Evolutionary conservation across 92 coral and sea anemone genomes (phyloP).

Genomic region (Epizoanthus stellaris): DNA sequence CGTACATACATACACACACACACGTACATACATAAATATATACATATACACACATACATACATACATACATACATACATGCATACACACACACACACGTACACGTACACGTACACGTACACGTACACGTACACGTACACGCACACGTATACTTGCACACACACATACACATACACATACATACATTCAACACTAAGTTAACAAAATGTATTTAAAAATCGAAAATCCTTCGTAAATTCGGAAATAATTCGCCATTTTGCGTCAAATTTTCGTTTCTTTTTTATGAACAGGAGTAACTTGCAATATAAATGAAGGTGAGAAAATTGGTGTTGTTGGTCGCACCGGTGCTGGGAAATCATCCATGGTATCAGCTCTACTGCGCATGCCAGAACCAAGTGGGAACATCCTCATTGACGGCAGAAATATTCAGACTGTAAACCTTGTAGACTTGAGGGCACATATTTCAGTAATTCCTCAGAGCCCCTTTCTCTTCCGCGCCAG

Average conservation of each 20-base stretch:
- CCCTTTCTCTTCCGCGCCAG: conserved; percentile 29
- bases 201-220: background rate
- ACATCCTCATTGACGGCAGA: conserved; percentile 7
- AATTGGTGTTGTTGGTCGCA: conserved; percentile 28
- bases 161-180: too few species aligned
- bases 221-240: background rate
- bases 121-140: too few species aligned
- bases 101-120: too few species aligned
- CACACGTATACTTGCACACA: too few species aligned
- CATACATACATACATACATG: too few species aligned
- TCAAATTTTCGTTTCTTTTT: background rate
- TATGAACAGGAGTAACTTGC: background rate
- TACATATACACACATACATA: too few species aligned
- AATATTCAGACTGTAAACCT: conserved; percentile 22
- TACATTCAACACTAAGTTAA: too few species aligned
- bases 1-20: too few species aligned
- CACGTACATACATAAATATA: too few species aligned
- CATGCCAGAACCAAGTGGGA: conserved; percentile 33
- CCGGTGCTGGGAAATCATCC: conserved; percentile 31
- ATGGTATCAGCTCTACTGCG: conserved; percentile 24
- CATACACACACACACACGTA: too few species aligned
- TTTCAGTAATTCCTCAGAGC: conserved; percentile 24
- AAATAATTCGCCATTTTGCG: background rate
- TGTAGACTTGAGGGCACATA: background rate
- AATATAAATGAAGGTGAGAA: background rate